These are phyloP conservation scores for Ceriagrion tenellum DNA, from an alignment of 2,888 invertebrate genomes.

Conservation along the genomic window DNA sequence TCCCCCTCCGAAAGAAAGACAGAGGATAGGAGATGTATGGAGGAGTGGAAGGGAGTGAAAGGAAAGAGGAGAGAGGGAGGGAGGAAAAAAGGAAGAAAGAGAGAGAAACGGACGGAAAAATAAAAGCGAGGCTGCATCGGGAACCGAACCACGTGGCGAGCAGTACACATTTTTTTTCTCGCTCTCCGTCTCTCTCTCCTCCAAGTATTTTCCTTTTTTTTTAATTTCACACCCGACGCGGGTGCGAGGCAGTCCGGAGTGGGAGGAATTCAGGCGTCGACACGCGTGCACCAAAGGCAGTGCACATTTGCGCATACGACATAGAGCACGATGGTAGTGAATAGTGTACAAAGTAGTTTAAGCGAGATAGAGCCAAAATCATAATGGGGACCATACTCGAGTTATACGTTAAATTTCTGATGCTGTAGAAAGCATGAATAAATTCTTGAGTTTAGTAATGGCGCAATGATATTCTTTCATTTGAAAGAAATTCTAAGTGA, in stretches of 20 bases:
- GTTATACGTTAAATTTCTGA: no score
- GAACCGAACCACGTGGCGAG: slow-evolving; percentile 1
- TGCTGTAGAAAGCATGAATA: no score
- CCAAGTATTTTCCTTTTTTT: not conserved
- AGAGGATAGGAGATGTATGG: not conserved
- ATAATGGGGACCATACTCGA: no score
- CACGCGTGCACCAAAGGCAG: not conserved
- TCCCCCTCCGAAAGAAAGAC: not conserved
- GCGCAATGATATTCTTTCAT: no score
- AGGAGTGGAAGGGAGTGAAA: no score
- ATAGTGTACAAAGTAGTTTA: no score
- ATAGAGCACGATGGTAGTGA: not conserved
- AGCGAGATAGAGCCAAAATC: no score
- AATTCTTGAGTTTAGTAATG: no score
- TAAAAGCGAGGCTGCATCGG: not conserved
- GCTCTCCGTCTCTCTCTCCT: not conserved
- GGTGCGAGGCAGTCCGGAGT: not conserved
- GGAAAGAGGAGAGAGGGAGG: not conserved
- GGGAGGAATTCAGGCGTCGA: not conserved
- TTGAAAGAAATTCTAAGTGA: no score
- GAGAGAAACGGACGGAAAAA: not conserved
- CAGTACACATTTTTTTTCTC: not conserved
- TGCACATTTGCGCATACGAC: not conserved
- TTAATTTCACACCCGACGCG: not conserved
- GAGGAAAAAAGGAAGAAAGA: not conserved